phyloP scores from a whole-genome alignment of 2,888 invertebrate genomes.

The Crossocerus cetratus region DNA sequence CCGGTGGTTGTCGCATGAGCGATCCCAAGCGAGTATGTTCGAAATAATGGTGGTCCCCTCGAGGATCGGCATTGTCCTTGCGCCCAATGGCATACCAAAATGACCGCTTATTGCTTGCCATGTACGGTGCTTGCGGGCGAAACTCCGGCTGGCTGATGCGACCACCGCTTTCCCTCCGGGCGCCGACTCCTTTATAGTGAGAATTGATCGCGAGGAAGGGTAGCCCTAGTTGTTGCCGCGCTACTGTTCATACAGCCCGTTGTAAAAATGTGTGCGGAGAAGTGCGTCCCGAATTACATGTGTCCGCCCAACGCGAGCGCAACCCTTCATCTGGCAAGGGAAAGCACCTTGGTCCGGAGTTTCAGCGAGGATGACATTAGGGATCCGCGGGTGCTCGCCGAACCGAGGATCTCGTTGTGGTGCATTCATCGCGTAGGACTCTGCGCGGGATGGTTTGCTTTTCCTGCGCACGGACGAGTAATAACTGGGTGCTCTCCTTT shows the following conservation, averaged over 20 bases:
- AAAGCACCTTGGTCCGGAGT: too few species aligned
- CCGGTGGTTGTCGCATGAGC: slow-evolving; percentile 9
- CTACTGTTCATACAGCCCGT: neutral
- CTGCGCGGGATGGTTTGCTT: neutral
- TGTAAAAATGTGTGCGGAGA: neutral
- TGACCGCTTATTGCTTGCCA: slow-evolving; percentile 73
- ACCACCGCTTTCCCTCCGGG: slow-evolving; percentile 20
- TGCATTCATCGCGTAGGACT: neutral
- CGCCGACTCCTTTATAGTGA: slow-evolving; percentile 48
- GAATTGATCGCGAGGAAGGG: slow-evolving; percentile 47
- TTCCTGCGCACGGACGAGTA: neutral
- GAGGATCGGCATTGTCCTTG: slow-evolving; percentile 67
- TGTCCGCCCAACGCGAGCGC: slow-evolving; percentile 7
- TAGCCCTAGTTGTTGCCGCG: slow-evolving; percentile 25
- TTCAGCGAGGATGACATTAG: too few species aligned
- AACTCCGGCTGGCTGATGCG: slow-evolving; percentile 34
- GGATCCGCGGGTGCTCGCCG: slow-evolving; percentile 19
- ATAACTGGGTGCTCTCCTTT: neutral
- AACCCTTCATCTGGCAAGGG: too few species aligned
- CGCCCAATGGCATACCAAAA: slow-evolving; percentile 70
- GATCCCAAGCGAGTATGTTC: slow-evolving; percentile 52
- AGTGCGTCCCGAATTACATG: slow-evolving; percentile 29
- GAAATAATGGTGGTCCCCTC: slow-evolving; percentile 63
- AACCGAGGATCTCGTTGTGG: neutral
- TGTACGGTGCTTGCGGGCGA: slow-evolving; percentile 70